Evolutionary conservation across 2,888 invertebrate species (phyloP), one percentile per base, ranked within the genome.

Genomic region (Mythimna ferrago): DNA sequence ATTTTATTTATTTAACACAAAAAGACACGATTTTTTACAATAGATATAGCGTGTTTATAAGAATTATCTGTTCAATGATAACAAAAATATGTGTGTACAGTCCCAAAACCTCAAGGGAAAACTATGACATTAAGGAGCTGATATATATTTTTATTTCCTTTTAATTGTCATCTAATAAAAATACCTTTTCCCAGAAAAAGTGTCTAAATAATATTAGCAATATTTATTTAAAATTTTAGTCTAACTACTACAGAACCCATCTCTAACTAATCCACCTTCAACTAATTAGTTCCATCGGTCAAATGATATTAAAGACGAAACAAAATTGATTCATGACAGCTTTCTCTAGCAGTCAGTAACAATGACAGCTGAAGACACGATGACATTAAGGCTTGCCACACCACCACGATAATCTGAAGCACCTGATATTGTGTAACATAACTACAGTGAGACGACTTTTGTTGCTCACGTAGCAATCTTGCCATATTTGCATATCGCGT

Each of bases 281-380:
- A 76, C 66, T 73, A 51, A 74, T 70, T 66, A 76, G 73, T 74
- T 78, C 64, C 81, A 72, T 51, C 80, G 81, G 80, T 75, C 85
- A 83, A 81, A 77, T 74, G 67, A 80, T 83, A 75, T 69, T 60
- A 85, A 73, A 83, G 69, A 76, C 80, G 83, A 82, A 84, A 85
- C 80, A 72, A 88, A 89, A 90, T 91, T 90, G 85, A 89, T 89
- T 84, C 87, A 84, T 84, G 73, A 71, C 86, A 74, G 86, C 92
- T 93, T 91, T 93, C 92, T 89, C 90, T 82, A 86, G 89, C 87
- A 87, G 74, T 87, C 87, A 85, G 71, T 87, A 48, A 48, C 48
- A 48, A 48, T 48, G 88, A 88, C 90, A 89, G 67, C 82, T 88
- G 86, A 86, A 78, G 82, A 80, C 83, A 86, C 86, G 92, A 90